Evolutionary conservation across 2,888 invertebrate genomes (phyloP).

Genomic region (Nomada lathburiana): DNA sequence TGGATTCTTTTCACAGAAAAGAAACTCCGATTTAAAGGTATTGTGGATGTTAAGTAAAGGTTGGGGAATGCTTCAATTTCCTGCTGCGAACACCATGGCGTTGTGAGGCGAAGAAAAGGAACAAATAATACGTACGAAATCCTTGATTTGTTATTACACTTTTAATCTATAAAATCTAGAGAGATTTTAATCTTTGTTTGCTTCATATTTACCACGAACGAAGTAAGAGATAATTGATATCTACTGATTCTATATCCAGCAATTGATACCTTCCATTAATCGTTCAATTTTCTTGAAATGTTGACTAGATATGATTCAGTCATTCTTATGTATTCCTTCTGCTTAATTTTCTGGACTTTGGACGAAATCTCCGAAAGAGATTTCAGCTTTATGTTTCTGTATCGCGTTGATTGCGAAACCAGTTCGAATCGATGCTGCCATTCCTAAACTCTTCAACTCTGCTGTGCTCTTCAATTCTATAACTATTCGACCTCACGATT

Average conservation of each 20-base stretch:
- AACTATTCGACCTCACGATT: not conserved
- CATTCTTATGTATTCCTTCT: no score
- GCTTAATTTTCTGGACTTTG: no score
- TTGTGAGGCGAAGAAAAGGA: not conserved
- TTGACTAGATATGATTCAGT: no score
- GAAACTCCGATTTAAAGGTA: not conserved
- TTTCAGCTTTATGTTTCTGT: not conserved
- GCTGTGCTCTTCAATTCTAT: not conserved
- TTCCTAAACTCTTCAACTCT: not conserved
- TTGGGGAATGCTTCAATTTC: conserved; percentile 8
- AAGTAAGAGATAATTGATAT: no score
- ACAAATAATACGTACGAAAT: not conserved
- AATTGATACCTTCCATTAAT: no score
- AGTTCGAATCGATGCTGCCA: not conserved
- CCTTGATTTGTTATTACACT: no score
- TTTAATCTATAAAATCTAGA: no score
- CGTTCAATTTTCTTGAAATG: no score
- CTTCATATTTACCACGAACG: no score
- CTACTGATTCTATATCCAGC: no score
- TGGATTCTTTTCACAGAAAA: not conserved
- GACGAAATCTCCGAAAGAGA: not conserved
- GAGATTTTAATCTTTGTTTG: not conserved
- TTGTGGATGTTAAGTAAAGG: not conserved
- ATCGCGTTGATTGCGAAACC: not conserved
- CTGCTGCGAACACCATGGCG: not conserved